Evolutionary conservation across 2,888 invertebrate genomes (phyloP), one percentile per base, ranked within the genome.

Genomic region (Coleophora flavipennella): DNA sequence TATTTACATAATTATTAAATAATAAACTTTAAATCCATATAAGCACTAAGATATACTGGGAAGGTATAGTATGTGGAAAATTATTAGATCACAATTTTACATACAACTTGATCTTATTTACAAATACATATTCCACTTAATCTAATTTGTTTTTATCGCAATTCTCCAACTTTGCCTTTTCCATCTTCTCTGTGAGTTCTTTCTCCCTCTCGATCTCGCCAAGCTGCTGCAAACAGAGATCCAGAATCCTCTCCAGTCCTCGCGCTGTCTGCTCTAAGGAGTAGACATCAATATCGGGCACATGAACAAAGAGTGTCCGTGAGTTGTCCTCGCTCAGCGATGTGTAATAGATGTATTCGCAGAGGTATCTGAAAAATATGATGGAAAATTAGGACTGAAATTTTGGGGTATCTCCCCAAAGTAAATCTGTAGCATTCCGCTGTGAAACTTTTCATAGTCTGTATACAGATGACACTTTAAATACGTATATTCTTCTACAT

Each of bases 321-420:
- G 68, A 62, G 39, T 76, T 75, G 73, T 91, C 86, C 13, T 90
- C 84, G 50, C 86, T 86, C 29, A 95, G 79, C 1, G 94, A 95
- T 14, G 89, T 88, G 77, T 91, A 94, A 77, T 90, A 95, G 38
- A 88, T 91, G 70, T 91, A 95, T 71, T 94, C 95, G 67, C 95
- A 95, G 2, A 95, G 76, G 66, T 90, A 95, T 68, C 92, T 90
- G 67, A 12, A 84, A 67, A n/a, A n/a, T n/a, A n/a, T n/a, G n/a
- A n/a, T n/a, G n/a, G n/a, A n/a, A n/a, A n/a, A 20, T 20, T 3
- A 20, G 20, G 20, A 20, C 6, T 3, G 20, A 20, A 20, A 20
- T 20, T 4, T 20, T 20, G n/a, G n/a, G n/a, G n/a, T n/a, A n/a
- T n/a, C n/a, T n/a, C n/a, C n/a, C n/a, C n/a, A n/a, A n/a, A n/a